phyloP scores from a whole-genome alignment of 2,113 vertebrate genomes.

The Zosterops hypoxanthus region DNA sequence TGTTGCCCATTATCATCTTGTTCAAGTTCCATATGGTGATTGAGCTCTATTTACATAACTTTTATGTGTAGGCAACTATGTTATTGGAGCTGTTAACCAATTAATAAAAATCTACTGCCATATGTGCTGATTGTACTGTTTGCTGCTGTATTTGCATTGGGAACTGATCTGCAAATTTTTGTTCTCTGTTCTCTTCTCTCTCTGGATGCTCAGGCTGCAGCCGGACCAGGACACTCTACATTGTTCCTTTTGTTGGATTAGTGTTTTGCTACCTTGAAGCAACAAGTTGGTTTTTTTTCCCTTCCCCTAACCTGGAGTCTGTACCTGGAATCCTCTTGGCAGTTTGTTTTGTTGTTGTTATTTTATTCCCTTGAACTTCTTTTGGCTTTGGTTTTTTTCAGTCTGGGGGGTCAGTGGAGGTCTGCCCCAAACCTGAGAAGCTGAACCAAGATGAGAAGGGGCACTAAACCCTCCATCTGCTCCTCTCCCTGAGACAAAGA shows the following conservation, averaged over 20 bases:
- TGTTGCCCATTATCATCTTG: background rate
- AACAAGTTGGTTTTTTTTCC: background rate
- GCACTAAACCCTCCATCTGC: no score
- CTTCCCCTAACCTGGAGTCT: no score
- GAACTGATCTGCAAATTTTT: background rate
- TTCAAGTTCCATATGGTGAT: constrained; percentile 19
- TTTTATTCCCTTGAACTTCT: background rate
- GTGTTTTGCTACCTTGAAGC: background rate
- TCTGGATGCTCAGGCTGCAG: background rate
- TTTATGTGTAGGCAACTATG: background rate
- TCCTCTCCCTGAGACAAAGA: background rate
- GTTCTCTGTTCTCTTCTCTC: background rate
- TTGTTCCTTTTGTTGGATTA: background rate
- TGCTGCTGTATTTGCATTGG: background rate
- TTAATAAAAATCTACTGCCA: constrained; percentile 23
- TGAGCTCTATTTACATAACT: constrained; percentile 35
- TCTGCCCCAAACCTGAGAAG: fast-evolving
- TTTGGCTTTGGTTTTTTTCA: background rate
- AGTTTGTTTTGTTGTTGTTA: background rate
- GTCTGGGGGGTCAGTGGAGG: fast-evolving
- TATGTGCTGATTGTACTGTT: constrained; percentile 4
- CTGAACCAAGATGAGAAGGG: background rate
- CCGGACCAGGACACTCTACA: fast-evolving
- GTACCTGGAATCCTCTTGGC: background rate
- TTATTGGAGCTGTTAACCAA: constrained; percentile 20